phyloP scores from a whole-genome alignment of 2,797 vertebrate genomes.

The Amblyraja radiata region DNA sequence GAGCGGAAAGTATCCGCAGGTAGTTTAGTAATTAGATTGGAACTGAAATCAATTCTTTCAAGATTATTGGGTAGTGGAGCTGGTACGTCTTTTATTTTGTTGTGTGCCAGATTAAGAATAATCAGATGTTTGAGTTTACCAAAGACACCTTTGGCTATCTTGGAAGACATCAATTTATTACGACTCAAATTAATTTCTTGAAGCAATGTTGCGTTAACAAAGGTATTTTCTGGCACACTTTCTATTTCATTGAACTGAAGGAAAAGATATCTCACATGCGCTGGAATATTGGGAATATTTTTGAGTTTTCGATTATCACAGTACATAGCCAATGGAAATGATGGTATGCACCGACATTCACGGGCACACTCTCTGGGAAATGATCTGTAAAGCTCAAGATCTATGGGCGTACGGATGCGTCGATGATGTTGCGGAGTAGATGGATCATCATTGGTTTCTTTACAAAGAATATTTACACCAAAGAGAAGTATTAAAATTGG shows the following conservation, averaged over 20 bases:
- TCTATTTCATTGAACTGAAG: slow-evolving; percentile 67
- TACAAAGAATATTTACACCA: slow-evolving; percentile 51
- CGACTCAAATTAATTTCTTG: slow-evolving; percentile 67
- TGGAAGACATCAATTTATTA: slow-evolving; percentile 64
- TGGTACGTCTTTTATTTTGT: slow-evolving; percentile 63
- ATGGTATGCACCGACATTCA: slow-evolving; percentile 65
- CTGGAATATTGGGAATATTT: slow-evolving; percentile 60
- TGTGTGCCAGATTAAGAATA: slow-evolving; percentile 64
- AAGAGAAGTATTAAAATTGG: slow-evolving; percentile 49
- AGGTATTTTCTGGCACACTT: slow-evolving; percentile 54
- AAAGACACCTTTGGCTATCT: slow-evolving; percentile 60
- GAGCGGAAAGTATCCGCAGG: slow-evolving; percentile 50
- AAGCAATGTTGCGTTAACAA: slow-evolving; percentile 60
- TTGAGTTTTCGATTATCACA: slow-evolving; percentile 65
- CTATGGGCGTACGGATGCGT: slow-evolving; percentile 48
- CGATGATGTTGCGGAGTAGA: slow-evolving; percentile 44
- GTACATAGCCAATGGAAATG: slow-evolving; percentile 65
- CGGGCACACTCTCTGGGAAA: slow-evolving; percentile 51
- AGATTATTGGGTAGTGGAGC: slow-evolving; percentile 60
- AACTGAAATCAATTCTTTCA: slow-evolving; percentile 62
- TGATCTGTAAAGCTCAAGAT: slow-evolving; percentile 43
- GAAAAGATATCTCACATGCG: slow-evolving; percentile 61
- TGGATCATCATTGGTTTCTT: slow-evolving; percentile 58
- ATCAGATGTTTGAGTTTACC: slow-evolving; percentile 55
- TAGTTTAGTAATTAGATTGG: slow-evolving; percentile 62